Evolutionary conservation across 2,113 vertebrate species (phyloP).

Genomic region (Microcebus jonahi): DNA sequence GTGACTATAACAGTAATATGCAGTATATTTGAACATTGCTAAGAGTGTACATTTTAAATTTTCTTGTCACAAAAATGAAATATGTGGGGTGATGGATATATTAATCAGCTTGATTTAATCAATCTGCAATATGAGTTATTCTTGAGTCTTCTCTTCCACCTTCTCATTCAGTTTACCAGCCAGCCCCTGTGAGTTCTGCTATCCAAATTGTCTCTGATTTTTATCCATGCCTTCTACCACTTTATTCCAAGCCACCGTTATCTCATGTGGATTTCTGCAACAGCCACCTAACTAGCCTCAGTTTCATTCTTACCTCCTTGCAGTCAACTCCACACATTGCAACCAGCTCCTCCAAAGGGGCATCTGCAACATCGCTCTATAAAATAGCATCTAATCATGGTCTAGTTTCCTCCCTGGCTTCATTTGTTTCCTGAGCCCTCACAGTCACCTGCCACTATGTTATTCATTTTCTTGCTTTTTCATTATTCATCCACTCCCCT

Average conservation of each 20-base stretch:
- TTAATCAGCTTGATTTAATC: background rate
- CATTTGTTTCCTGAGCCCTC: background rate
- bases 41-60: background rate
- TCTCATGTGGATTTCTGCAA: background rate
- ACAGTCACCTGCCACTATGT: background rate
- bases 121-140: background rate
- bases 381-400: accelerated
- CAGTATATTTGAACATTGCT: background rate
- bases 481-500: background rate
- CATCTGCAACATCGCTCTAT: background rate
- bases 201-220: background rate
- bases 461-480: background rate
- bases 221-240: background rate
- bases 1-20: background rate
- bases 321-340: background rate
- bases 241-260: background rate
- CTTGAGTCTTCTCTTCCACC: background rate
- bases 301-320: background rate
- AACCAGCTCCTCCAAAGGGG: background rate
- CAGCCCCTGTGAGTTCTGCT: background rate
- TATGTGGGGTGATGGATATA: too few species aligned
- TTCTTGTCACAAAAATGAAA: background rate
- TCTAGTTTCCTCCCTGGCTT: background rate
- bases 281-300: too few species aligned
- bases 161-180: background rate